Conservation (phyloP, 2,113 vertebrate species). For the Seriola rivoliana region DNA sequence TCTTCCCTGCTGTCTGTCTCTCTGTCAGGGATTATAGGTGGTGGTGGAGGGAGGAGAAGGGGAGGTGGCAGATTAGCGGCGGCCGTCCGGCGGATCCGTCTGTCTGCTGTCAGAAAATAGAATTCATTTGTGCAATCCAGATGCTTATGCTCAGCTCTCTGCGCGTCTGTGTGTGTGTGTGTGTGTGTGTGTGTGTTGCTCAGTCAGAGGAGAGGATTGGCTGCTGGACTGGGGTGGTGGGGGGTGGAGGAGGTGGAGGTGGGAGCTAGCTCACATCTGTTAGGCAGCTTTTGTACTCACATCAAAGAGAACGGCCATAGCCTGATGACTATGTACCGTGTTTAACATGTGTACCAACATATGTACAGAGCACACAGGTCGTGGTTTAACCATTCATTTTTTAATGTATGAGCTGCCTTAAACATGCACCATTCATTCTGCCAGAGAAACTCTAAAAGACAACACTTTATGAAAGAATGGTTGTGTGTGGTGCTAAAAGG, state of each 20-base stretch:
- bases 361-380: conserved; percentile 11
- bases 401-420: neutral
- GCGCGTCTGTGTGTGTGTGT: conserved; percentile 40
- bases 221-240: conserved; percentile 5
- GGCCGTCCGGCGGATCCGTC: conserved; percentile 72
- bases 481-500: too few species aligned
- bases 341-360: conserved; percentile 46
- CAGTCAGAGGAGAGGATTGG: conserved; percentile 68
- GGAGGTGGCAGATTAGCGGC: conserved; percentile 77
- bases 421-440: neutral
- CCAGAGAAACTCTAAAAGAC: neutral
- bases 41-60: conserved; percentile 42
- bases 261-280: conserved; percentile 67
- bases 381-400: neutral
- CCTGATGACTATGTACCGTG: conserved; percentile 54
- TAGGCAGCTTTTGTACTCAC: conserved; percentile 70
- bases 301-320: conserved; percentile 63
- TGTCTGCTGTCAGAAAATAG: conserved; percentile 79
- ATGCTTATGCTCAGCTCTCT: conserved; percentile 74
- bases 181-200: conserved; percentile 52
- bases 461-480: too few species aligned
- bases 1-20: conserved; percentile 45
- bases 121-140: conserved; percentile 81
- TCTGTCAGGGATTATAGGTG: conserved; percentile 77
- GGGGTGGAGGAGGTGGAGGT: conserved; percentile 16